Evolutionary conservation across 2,797 vertebrate genomes (phyloP).

Genomic region (Percopsis omiscomaycus): DNA sequence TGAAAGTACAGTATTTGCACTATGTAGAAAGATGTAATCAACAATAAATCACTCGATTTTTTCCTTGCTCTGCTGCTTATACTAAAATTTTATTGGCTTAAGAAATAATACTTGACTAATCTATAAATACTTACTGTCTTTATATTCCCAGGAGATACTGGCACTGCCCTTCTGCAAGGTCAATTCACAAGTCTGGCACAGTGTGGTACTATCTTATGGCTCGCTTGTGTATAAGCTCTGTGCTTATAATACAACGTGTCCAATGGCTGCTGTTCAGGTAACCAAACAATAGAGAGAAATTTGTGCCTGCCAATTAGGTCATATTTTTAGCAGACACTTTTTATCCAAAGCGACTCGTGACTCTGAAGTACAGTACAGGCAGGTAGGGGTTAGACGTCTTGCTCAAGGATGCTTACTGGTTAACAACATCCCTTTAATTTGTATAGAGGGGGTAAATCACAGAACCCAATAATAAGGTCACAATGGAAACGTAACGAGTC

Average conservation of each 20-base stretch:
- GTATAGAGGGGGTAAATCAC: too few species aligned
- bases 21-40: neutral
- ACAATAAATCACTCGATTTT: too few species aligned
- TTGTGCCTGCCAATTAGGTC: neutral
- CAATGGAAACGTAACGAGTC: too few species aligned
- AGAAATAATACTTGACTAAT: neutral
- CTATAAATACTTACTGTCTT: neutral
- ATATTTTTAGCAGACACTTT: neutral
- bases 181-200: constrained; percentile 64
- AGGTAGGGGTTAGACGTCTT: too few species aligned
- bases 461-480: too few species aligned
- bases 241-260: constrained; percentile 68
- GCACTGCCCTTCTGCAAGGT: constrained; percentile 67
- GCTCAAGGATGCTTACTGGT: too few species aligned
- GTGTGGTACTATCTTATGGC: constrained; percentile 78
- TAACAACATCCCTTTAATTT: too few species aligned
- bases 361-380: too few species aligned
- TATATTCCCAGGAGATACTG: constrained; percentile 75
- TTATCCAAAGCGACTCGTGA: too few species aligned
- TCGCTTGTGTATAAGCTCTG: constrained; percentile 83
- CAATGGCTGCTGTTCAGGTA: constrained; percentile 80
- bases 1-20: neutral
- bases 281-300: neutral
- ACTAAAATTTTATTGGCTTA: too few species aligned
- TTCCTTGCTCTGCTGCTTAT: too few species aligned